A percentile compares a stretch with the other conserved stretches of the same genome.
These are phyloP conservation scores for Manis crassicaudata DNA, from an alignment of 2,797 vertebrate species.

Conservation along the genomic window DNA sequence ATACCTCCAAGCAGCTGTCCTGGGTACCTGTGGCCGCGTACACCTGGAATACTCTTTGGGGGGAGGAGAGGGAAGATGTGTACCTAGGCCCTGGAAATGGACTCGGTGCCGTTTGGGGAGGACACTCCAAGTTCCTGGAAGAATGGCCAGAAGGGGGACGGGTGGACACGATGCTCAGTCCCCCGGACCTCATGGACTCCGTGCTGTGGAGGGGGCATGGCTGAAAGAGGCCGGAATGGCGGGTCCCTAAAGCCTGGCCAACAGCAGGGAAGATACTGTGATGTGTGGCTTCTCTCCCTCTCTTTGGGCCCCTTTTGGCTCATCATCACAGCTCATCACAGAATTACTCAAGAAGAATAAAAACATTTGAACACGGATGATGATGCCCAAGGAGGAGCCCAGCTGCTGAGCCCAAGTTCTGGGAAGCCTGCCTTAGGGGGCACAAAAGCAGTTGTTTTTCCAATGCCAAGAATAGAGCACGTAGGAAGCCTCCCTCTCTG, in stretches of 20 bases:
- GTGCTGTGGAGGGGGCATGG: not conserved
- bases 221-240: not conserved
- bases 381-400: not conserved
- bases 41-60: not conserved
- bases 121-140: not conserved
- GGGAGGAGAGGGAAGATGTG: not conserved
- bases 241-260: not conserved
- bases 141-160: not conserved
- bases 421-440: conserved; percentile 42
- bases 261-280: not conserved
- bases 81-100: not conserved
- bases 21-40: not conserved
- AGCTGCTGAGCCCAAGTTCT: not conserved
- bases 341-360: not conserved
- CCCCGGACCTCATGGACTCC: not conserved
- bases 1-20: not conserved
- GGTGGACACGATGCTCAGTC: not conserved
- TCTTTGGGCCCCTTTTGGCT: not conserved
- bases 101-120: not conserved
- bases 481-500: conserved; percentile 27
- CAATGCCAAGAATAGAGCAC: not conserved
- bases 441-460: conserved; percentile 12
- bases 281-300: not conserved
- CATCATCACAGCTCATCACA: not conserved
- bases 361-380: not conserved